Evolutionary conservation across 2,797 vertebrate species (phyloP), one percentile per base, ranked within the genome.

Genomic region (Acipenser transmontanus): DNA sequence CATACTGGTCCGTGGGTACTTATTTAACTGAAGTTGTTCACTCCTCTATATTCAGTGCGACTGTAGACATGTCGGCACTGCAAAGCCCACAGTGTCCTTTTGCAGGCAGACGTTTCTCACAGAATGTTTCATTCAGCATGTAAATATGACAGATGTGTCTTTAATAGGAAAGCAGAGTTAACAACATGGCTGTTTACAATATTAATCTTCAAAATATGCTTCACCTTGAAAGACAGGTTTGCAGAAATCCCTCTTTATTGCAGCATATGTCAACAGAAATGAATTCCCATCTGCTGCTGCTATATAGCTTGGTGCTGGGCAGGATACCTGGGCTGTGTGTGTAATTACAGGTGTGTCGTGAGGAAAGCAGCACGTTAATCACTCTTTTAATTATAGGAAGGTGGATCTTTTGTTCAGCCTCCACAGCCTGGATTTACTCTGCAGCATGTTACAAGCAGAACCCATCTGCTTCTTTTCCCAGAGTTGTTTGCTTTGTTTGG

Each of bases 391-490:
- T 88, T 83, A 83, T 71, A 61, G 78, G 81, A 77, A 89, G 85
- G 84, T 85, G 77, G 73, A 71, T 75, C 83, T 88, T 91, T 91
- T 91, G 87, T 91, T 87, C 81, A 69, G 68, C 50, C 73, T 69
- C 54, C 48, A 0, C 56, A 71, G 73, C 10, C 50, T 4, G 14
- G 76, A 74, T 76, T 84, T 80, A 82, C 80, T 71, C 76, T 79
- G 54, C 77, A 71, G 68, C 49, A 86, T 85, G 82, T 73, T 78
- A 85, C 82, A 73, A 59, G 66, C 78, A 79, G 71, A 74, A 67
- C 85, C 88, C 90, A 91, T 91, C 88, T 91, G 90, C 83, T 91
- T 76, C n/a, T 72, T 73, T 73, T 74, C 77, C 74, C 81, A 83
- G 71, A 81, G 73, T 82, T 90, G 85, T 92, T 91, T 91, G 82